Percentiles rank a stretch among this genome's conserved stretches.
Conservation (phyloP, 2,113 vertebrate species). For the Desmodus rotundus region DNA sequence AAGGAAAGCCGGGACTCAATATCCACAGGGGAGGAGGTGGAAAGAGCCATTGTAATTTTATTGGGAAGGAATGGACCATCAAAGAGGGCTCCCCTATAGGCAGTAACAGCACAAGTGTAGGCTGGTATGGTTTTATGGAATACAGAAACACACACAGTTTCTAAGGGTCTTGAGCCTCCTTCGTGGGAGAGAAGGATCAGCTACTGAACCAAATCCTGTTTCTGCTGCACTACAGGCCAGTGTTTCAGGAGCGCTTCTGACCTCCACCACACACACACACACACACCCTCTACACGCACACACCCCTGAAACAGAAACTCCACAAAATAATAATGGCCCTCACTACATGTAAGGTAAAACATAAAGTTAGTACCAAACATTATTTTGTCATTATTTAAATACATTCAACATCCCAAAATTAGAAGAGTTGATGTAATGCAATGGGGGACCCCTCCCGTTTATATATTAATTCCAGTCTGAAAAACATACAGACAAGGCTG, state of each 20-base stretch:
- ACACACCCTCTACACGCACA: neutral
- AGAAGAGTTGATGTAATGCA: neutral
- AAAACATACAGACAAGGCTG: neutral
- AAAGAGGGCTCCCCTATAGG: neutral
- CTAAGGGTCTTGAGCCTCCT: neutral
- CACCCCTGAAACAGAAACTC: neutral
- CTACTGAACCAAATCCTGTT: neutral
- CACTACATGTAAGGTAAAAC: neutral
- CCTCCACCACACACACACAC: neutral
- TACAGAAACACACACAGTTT: neutral
- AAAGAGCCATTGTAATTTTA: neutral
- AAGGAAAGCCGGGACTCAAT: neutral
- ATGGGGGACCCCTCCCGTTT: neutral
- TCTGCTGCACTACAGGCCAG: neutral
- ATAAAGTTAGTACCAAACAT: neutral
- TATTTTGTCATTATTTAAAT: constrained; percentile 15
- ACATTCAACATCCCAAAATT: neutral
- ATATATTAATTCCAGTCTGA: constrained; percentile 2
- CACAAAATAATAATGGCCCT: neutral
- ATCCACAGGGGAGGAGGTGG: neutral
- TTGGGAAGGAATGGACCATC: neutral
- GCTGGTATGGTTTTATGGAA: neutral
- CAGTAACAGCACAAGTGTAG: neutral
- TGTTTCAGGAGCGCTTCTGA: neutral
- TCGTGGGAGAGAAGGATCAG: neutral